A percentile compares a stretch with the other conserved stretches of the same genome.
phyloP scores from a whole-genome alignment of 2,113 vertebrate species.

The Anseranas semipalmata region DNA sequence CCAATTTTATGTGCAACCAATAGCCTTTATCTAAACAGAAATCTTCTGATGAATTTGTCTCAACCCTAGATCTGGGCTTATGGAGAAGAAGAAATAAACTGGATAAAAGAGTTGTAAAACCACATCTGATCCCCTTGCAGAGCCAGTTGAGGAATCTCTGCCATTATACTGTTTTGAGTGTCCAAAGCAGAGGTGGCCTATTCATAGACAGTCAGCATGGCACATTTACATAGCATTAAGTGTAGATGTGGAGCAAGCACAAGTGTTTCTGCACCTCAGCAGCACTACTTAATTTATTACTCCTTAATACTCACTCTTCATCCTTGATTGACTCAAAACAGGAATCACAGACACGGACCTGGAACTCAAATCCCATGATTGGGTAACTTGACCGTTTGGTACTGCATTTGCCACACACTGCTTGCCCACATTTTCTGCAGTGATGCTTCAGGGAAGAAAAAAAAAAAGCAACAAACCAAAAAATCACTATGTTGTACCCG shows the following conservation, averaged over 20 bases:
- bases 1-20: neutral
- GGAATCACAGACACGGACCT: constrained; percentile 92
- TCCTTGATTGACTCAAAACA: constrained; percentile 94
- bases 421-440: constrained; percentile 96
- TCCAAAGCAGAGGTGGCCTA: neutral
- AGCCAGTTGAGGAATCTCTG: neutral
- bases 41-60: neutral
- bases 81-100: neutral
- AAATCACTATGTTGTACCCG: neutral
- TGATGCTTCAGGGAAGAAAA: constrained; percentile 82
- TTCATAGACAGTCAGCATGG: neutral
- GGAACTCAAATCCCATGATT: constrained; percentile 97
- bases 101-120: neutral
- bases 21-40: neutral
- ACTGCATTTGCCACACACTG: constrained; percentile 95
- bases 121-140: neutral
- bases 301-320: constrained; percentile 89
- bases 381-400: constrained; percentile 92
- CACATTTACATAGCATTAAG: neutral
- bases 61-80: neutral
- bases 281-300: neutral
- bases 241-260: neutral
- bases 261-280: neutral
- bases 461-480: neutral
- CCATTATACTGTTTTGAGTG: neutral